These are phyloP conservation scores for Pocillopora meandrina DNA, from an alignment of 92 coral and sea anemone species.

Conservation along the genomic window DNA sequence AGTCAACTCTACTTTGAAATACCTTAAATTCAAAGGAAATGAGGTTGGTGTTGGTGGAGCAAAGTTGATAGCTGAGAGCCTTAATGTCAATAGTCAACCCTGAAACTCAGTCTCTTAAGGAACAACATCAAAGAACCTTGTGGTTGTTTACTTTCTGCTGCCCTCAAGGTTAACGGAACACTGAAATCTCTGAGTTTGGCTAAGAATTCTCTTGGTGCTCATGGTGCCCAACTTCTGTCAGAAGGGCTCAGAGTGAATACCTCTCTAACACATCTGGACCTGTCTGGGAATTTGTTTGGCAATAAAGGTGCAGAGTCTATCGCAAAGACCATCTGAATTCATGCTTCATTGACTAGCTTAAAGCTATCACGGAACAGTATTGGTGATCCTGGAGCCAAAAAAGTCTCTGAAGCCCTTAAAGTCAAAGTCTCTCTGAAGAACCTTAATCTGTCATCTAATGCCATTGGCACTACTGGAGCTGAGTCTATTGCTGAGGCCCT, in stretches of 20 bases:
- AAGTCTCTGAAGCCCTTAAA: background rate
- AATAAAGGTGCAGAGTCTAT: background rate
- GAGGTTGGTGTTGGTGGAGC: background rate
- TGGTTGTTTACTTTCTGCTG: background rate
- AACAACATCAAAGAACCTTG: background rate
- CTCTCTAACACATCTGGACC: background rate
- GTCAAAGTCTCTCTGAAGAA: background rate
- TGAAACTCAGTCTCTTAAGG: background rate
- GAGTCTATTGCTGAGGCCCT: background rate
- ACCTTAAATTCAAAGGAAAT: background rate
- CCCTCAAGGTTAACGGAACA: background rate
- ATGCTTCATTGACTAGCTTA: too few species aligned
- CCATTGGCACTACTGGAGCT: too few species aligned
- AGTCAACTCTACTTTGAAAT: background rate
- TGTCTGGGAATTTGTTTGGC: background rate
- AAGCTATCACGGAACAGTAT: too few species aligned
- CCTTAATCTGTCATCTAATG: too few species aligned
- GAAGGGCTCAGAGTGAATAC: background rate
- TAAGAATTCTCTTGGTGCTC: background rate
- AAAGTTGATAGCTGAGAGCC: conserved; percentile 1
- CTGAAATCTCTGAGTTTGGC: background rate
- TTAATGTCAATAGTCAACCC: background rate
- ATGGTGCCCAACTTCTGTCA: background rate
- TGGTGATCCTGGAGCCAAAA: too few species aligned
- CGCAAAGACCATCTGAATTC: background rate